Evolutionary conservation across 2,797 vertebrate species (phyloP).

Genomic region (Cirrhinus molitorella): DNA sequence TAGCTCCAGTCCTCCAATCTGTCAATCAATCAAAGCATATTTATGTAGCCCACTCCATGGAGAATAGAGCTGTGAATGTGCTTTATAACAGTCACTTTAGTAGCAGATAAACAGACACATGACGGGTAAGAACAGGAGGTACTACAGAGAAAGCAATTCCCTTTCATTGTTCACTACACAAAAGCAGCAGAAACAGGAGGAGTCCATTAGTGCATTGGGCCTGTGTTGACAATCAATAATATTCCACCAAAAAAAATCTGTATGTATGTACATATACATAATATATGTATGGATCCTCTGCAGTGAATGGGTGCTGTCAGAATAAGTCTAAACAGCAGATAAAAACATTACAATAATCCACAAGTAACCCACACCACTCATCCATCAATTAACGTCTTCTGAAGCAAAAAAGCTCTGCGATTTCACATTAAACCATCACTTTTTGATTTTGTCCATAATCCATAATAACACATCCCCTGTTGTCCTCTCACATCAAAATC

Average conservation of each 20-base stretch:
- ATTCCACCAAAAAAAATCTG: neutral
- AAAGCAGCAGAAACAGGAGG: neutral
- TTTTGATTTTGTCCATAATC: neutral
- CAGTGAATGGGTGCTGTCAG: neutral
- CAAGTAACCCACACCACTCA: neutral
- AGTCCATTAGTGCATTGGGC: neutral
- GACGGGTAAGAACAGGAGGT: neutral
- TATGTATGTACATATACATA: neutral
- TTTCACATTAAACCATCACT: neutral
- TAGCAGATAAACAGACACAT: constrained; percentile 4
- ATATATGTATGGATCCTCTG: neutral
- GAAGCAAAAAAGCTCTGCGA: no score
- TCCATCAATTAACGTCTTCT: no score
- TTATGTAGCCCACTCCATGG: constrained; percentile 4
- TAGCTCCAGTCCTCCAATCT: constrained; percentile 1
- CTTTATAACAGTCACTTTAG: constrained; percentile 13
- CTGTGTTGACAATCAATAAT: neutral
- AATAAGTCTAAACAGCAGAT: neutral
- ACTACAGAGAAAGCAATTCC: constrained; percentile 5
- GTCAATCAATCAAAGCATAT: constrained; percentile 35
- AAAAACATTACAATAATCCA: neutral
- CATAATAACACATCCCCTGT: neutral
- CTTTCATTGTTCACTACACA: neutral
- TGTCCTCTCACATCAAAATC: neutral
- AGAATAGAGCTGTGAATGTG: constrained; percentile 1